Evolutionary conservation across 1,140 invertebrate species (phyloP).

Genomic region (Acromyrmex echinatior): DNA sequence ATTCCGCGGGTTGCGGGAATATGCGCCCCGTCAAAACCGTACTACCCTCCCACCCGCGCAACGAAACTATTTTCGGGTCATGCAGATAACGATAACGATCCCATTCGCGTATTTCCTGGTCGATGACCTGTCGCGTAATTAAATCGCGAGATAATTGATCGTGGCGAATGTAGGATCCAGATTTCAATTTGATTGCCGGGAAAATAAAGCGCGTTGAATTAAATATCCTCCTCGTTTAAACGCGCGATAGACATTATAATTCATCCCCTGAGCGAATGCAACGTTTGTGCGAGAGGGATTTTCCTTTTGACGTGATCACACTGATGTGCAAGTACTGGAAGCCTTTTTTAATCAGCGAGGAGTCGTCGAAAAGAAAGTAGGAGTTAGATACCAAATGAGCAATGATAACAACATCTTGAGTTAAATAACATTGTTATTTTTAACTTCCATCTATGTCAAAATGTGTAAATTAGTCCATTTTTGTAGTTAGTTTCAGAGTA

Average conservation of each 20-base stretch:
- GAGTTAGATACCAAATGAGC: neutral
- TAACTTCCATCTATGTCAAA: too few relatives aligned
- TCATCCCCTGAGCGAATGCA: neutral
- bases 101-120: neutral
- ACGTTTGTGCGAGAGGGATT: neutral
- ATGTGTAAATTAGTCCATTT: too few relatives aligned
- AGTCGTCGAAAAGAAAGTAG: neutral
- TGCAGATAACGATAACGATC: conserved; percentile 28
- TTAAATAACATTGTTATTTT: too few relatives aligned
- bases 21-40: neutral
- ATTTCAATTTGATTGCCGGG: conserved; percentile 40
- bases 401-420: too few relatives aligned
- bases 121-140: conserved; percentile 48
- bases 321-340: neutral
- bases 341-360: neutral
- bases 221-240: neutral
- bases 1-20: conserved; percentile 4
- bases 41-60: neutral
- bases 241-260: conserved; percentile 11
- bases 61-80: conserved; percentile 30
- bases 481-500: too few relatives aligned
- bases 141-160: conserved; percentile 47
- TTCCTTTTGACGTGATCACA: neutral
- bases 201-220: conserved; percentile 29
- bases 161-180: neutral